A percentile compares a stretch with the other conserved stretches of the same genome.
Evolutionary conservation across 1,140 invertebrate genomes (phyloP).

Genomic region (Holcopasites calliopsidis): DNA sequence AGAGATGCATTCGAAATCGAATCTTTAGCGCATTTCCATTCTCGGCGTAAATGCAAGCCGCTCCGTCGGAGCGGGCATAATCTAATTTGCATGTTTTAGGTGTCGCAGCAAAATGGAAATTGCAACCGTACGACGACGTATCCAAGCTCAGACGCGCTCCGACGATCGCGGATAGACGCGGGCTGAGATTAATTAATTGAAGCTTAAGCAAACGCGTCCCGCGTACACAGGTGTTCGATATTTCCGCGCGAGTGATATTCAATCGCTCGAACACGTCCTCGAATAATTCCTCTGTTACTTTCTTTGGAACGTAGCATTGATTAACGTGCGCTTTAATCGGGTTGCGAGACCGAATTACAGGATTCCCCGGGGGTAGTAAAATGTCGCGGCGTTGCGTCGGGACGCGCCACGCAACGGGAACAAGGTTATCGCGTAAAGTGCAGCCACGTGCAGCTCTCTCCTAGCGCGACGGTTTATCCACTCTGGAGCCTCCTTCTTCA

Average conservation of each 20-base stretch:
- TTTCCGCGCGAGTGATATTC: too few relatives aligned
- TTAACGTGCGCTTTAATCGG: slow-evolving; percentile 50
- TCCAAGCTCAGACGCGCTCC: not conserved
- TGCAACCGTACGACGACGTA: slow-evolving; percentile 18
- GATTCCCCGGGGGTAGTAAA: slow-evolving; percentile 45
- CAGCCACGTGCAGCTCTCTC: slow-evolving; percentile 25
- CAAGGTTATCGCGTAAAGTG: slow-evolving; percentile 58
- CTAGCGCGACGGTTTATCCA: slow-evolving; percentile 30
- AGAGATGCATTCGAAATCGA: slow-evolving; percentile 24
- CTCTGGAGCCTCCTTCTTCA: slow-evolving; percentile 22
- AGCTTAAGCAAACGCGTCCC: not conserved
- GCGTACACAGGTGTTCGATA: not conserved
- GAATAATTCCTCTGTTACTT: not conserved
- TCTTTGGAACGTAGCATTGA: too few relatives aligned
- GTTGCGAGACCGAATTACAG: slow-evolving; percentile 25
- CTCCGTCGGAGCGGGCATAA: slow-evolving; percentile 34
- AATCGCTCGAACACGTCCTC: too few relatives aligned
- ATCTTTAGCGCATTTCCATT: slow-evolving; percentile 49
- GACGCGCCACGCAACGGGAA: slow-evolving; percentile 49
- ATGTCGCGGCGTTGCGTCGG: slow-evolving; percentile 26
- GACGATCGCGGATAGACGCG: slow-evolving; percentile 21
- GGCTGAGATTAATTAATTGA: slow-evolving; percentile 35
- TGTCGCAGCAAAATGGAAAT: slow-evolving; percentile 36
- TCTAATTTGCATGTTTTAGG: slow-evolving; percentile 50
- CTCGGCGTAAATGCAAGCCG: slow-evolving; percentile 25